Evolutionary conservation across 2,888 invertebrate genomes (phyloP), one percentile per base, ranked within the genome.

Genomic region (Cataglyphis altisquamis): DNA sequence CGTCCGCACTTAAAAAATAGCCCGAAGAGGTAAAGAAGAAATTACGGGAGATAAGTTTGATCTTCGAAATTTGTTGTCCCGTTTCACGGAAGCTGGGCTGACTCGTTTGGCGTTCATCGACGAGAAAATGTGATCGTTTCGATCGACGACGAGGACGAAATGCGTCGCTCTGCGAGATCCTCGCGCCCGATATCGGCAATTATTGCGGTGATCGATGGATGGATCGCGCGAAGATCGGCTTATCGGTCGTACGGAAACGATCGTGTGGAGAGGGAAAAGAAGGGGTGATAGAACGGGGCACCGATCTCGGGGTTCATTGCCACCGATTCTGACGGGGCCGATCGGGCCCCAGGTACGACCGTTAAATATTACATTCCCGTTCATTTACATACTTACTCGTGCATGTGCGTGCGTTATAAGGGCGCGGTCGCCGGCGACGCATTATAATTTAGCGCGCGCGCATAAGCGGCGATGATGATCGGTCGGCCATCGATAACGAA

Each of bases 281-380:
- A n/a, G n/a, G n/a, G 52, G 18, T 48, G 45, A 5, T 48, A 48
- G 5, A 48, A 48, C 45, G 45, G 64, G 55, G 29, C 9, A 4
- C 62, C 70, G 25, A 62, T 67, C n/a, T 57, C 21, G 55, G 36
- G 21, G 88, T 86, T 88, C 88, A 75, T 84, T 86, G 84, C 77
- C 88, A 80, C 39, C 66, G 78, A 86, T 77, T 81, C 29, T 68
- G 48, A 12, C 4, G 45, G 45, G 45, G 32, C n/a, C 45, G 57
- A 60, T 15, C 72, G 84, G 68, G 75, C 64, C 62, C 8, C 55
- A 45, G n/a, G 32, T 66, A 77, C 52, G 66, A 60, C 18, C 84
- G 74, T 64, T 84, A 82, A 87, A 85, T 63, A 81, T 82, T 66
- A 62, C 62, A 72, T 66, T 66, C 52, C 52, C 57, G 55, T 36